Base-by-base conservation (phyloP, 2,888 invertebrate species). In the Drosophila fulvimacula region DNA sequence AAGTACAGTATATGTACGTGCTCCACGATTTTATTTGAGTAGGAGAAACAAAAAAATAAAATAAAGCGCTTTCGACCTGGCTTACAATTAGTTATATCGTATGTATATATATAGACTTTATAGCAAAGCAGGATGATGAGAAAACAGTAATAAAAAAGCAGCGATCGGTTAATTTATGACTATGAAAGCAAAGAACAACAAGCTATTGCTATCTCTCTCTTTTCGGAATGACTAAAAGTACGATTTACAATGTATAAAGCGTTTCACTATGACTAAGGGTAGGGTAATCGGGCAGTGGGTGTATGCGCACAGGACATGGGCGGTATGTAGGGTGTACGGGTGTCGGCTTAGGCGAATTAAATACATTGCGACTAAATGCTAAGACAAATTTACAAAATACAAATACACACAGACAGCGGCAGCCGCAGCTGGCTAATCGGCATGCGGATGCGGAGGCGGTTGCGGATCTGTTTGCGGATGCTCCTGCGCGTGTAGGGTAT, bases 201-300 rank as follows among this genome's bases (percentile, higher is more conserved):
- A 48, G 17, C 17, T 30, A 34, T 34, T 34, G 9, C 38, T 52
- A 15, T 52, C 52, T 38, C 36, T 52, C 38, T 41, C 36, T 36
- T 51, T 41, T 68, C 69, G 71, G 63, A 36, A 71, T 83, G 84
- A 83, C 89, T 83, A 83, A 89, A 21, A 77, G 38, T 83, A 81
- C 51, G 77, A 87, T 86, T 88, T 83, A 89, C 78, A 89, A 89
- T 73, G 57, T 83, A 83, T 83, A 83, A 83, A 83, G 83, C 83
- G 89, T 83, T 83, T 77, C 60, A 80, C 84, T 83, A 83, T n/a
- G 56, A 71, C 88, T 88, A 82, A 32, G 17, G 62, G 56, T 42
- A 34, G 49, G 44, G 39, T 39, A 15, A 30, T 55, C 24, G 41
- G 41, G 55, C 55, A 34, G 32, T 38, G 62, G 49, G 24, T 27